Evolutionary conservation across 2,888 invertebrate genomes (phyloP).

Genomic region (Aleiodes leptofemur): DNA sequence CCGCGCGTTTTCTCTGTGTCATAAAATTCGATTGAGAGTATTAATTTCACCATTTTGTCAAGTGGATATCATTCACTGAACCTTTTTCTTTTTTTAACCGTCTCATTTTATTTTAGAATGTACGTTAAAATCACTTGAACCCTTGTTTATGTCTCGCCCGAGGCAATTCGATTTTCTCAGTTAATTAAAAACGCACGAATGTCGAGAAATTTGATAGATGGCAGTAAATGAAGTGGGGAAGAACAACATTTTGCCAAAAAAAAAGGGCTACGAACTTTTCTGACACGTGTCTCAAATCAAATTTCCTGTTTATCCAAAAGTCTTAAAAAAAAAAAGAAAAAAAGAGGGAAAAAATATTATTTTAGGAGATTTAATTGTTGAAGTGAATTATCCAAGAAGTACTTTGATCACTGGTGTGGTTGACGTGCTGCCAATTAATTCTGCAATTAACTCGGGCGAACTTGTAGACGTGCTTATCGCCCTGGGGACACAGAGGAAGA

Average conservation of each 20-base stretch:
- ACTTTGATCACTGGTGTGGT: slow-evolving; percentile 31
- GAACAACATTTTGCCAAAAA: neutral
- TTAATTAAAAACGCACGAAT: slow-evolving; percentile 34
- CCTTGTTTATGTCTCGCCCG: slow-evolving; percentile 8
- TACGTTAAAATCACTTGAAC: slow-evolving; percentile 7
- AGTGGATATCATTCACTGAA: neutral
- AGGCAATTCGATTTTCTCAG: slow-evolving; percentile 13
- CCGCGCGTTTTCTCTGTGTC: neutral
- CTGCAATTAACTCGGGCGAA: slow-evolving; percentile 43
- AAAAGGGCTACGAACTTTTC: neutral
- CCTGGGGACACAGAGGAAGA: slow-evolving; percentile 10
- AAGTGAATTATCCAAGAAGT: slow-evolving; percentile 8
- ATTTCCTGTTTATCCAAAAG: neutral
- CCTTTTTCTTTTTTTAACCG: neutral
- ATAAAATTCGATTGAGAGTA: neutral
- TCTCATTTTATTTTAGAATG: slow-evolving; percentile 21
- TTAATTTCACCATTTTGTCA: slow-evolving; percentile 1
- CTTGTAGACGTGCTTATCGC: slow-evolving; percentile 41
- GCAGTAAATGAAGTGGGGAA: slow-evolving; percentile 15
- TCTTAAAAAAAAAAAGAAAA: neutral
- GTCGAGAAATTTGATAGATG: slow-evolving; percentile 31
- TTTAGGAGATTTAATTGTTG: slow-evolving; percentile 14
- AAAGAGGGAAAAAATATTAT: neutral
- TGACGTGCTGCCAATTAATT: slow-evolving; percentile 45
- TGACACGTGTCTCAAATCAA: neutral